Evolutionary conservation across 2,113 vertebrate species (phyloP), one percentile per base, ranked within the genome.

Genomic region (Cyphomyrus discorhynchus): DNA sequence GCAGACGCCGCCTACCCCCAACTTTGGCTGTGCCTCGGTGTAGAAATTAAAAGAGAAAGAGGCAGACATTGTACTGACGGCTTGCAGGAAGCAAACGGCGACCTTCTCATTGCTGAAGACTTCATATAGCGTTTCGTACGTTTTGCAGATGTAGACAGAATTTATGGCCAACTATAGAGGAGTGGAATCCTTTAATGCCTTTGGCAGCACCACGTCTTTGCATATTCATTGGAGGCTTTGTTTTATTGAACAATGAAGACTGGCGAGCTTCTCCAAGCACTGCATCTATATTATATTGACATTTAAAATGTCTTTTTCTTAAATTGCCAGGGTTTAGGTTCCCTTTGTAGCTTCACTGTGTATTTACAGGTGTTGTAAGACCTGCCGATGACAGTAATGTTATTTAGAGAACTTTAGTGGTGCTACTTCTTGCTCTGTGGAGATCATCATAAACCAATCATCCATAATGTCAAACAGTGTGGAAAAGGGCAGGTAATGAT

Each of bases 31-130:
- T 24, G 19, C 62, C 86, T 87, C 24, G 56, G 52, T 87, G 84
- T 45, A 74, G 53, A 86, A 86, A 90, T 90, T 90, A 90, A n/a
- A 45, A 77, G 42, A 66, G 47, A 52, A 90, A 90, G 47, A 53
- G 62, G 85, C 35, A 77, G 39, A 31, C 50, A 87, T 56, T 50
- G 62, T 42, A 77, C 74, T 49, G 46, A 49, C 19, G 42, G 5
- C 56, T 89, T 39, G 42, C 53, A 56, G 53, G 46, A 86, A 66
- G 53, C 56, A 21, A 74, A 10, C 53, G 80, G 42, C 83, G 53
- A 27, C 80, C 13, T 6, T 31, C 49, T 27, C 39, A 15, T 62
- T 87, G 45, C 56, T 31, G 82, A 86, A 89, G 56, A 45, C 39
- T 45, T 89, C 39, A 53, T 31, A 89, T 42, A 46, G 45, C 11